These are phyloP conservation scores for Drosophila borealis DNA, from an alignment of 2,888 invertebrate genomes.

Conservation along the genomic window DNA sequence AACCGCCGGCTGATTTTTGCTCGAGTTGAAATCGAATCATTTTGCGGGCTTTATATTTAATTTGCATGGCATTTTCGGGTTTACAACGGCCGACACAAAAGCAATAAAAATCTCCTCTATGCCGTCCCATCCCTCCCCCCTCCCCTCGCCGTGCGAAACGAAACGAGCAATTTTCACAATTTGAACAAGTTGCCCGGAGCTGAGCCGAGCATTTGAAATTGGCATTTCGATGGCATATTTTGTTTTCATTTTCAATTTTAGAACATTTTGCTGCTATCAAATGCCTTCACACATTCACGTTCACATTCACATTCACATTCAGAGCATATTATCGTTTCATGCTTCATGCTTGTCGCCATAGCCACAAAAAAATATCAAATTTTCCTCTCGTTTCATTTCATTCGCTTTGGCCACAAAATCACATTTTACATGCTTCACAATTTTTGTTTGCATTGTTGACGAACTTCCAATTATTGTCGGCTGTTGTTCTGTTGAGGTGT, in stretches of 20 bases:
- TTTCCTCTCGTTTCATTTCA: no score
- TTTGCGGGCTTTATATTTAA: conserved; percentile 73
- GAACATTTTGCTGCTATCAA: not conserved
- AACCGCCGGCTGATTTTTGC: conserved; percentile 9
- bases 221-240: conserved; percentile 39
- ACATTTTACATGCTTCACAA: no score
- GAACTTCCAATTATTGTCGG: no score
- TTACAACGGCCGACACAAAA: conserved; percentile 30
- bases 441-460: no score
- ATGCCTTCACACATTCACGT: conserved; percentile 6
- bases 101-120: conserved; percentile 23
- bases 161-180: conserved; percentile 33
- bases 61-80: conserved; percentile 65
- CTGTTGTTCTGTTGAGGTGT: no score
- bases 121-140: no score
- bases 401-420: no score
- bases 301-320: not conserved
- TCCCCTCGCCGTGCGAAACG: not conserved
- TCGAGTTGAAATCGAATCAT: conserved; percentile 65
- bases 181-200: conserved; percentile 29
- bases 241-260: conserved; percentile 17
- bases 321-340: not conserved
- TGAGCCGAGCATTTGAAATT: conserved; percentile 12
- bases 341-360: no score
- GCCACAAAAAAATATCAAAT: no score